Percentiles rank a stretch among this genome's conserved stretches.
phyloP scores from a whole-genome alignment of 2,888 invertebrate genomes.

The Zele albiditarsus region DNA sequence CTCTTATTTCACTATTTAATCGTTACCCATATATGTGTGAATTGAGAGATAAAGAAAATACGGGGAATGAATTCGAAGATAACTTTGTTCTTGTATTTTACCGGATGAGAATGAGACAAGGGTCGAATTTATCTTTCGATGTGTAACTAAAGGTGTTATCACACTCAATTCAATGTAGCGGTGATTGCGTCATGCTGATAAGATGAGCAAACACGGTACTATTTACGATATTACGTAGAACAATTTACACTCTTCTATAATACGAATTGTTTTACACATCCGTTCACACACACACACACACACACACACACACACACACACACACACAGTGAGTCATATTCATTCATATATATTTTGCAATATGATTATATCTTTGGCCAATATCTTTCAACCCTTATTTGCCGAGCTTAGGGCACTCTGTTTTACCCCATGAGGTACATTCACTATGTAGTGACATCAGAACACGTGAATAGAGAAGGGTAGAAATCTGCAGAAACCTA shows the following conservation, averaged over 20 bases:
- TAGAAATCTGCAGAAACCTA: slow-evolving; percentile 11
- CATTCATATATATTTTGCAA: not conserved
- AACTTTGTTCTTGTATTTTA: slow-evolving; percentile 2
- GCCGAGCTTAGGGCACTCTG: not conserved
- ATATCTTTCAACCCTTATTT: not conserved
- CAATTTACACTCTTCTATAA: not conserved
- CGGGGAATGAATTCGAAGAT: not conserved
- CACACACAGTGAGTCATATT: not conserved
- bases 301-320: not conserved
- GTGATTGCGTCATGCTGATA: slow-evolving; percentile 17
- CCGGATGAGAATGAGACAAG: slow-evolving; percentile 24
- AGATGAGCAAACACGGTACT: not conserved
- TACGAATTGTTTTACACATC: not conserved
- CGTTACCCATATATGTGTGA: not conserved
- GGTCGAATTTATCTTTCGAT: slow-evolving; percentile 9
- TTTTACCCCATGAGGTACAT: not conserved
- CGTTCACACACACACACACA: not conserved
- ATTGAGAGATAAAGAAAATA: not conserved
- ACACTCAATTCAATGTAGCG: not conserved
- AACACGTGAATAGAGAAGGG: not conserved
- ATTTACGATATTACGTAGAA: not conserved
- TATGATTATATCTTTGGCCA: not conserved
- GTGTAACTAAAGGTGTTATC: slow-evolving; percentile 16
- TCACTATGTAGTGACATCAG: not conserved
- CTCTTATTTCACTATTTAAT: not conserved